Base-by-base conservation (phyloP, 2,113 vertebrate species). In the Dicrurus megarhynchus region DNA sequence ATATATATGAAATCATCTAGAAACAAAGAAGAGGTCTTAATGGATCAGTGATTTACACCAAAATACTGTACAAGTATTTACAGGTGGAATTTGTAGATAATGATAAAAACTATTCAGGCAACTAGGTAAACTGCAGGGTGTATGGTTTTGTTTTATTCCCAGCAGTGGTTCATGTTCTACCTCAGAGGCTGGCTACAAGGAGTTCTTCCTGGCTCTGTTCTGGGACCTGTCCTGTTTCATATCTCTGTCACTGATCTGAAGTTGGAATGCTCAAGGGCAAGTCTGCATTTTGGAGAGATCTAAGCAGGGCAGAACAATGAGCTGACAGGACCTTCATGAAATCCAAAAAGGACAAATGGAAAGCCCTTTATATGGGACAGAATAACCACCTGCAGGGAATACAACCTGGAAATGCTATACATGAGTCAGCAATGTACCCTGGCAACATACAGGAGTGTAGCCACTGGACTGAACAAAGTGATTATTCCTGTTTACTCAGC, bases 401-500 rank as follows among this genome's bases (percentile, higher is more conserved):
- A 37, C 39, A 67, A 52, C 52, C 87, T 95, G 65, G 74, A 87
- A 82, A 46, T 75, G 33, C 52, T 85, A 0, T 59, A 21, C 8
- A 1, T 84, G 87, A 95, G 61, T 90, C 92, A 91, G 90, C 92
- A 93, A 2, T 44, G 27, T 93, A 26, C 69, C 60, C 74, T 71
- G 53, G 32, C 84, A 82, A 42, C 41, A 5, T 35, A 47, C 8
- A 70, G 65, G 60, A 93, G 35, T 35, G 16, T 89, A 87, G 87
- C 84, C 69, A 84, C 52, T 81, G 50, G 74, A 8, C 78, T 67
- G 56, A 87, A 44, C 65, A 56, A 96, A 55, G 52, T 52, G 39
- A 68, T 93, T 87, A 59, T 93, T 89, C 73, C 56, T 67, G 61
- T 87, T 93, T 93, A 87, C 56, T 94, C 77, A 56, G 74, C n/a